Conservation (phyloP, 2,888 invertebrate species). For the Metalampra italica region DNA sequence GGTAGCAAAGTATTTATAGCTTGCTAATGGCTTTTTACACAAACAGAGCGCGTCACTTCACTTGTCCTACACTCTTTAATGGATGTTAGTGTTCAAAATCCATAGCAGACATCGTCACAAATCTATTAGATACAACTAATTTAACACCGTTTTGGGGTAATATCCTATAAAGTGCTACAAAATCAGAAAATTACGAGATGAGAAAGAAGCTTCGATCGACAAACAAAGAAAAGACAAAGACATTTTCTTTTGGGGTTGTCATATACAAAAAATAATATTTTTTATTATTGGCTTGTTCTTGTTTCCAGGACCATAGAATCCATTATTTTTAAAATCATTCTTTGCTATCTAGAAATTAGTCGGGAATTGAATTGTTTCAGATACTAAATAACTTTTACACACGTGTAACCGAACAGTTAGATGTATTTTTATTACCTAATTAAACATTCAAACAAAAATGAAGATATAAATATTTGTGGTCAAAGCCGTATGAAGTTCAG, state of each 20-base stretch:
- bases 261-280: too few relatives aligned
- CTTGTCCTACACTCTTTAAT: constrained; percentile 55
- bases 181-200: not conserved
- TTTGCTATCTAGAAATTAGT: too few relatives aligned
- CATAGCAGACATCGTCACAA: constrained; percentile 69
- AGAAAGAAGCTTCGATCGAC: constrained; percentile 7
- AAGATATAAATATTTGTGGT: too few relatives aligned
- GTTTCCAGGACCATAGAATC: too few relatives aligned
- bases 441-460: too few relatives aligned
- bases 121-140: constrained; percentile 15
- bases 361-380: too few relatives aligned
- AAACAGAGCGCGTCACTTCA: constrained; percentile 70
- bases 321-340: too few relatives aligned
- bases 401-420: too few relatives aligned
- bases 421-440: too few relatives aligned
- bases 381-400: too few relatives aligned
- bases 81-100: constrained; percentile 64
- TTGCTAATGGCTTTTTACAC: constrained; percentile 51
- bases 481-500: too few relatives aligned
- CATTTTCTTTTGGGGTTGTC: not conserved
- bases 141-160: constrained; percentile 3
- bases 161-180: not conserved
- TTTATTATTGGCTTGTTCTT: too few relatives aligned
- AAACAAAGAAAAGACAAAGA: constrained; percentile 7
- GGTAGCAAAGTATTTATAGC: constrained; percentile 61